phyloP scores from a whole-genome alignment of 2,113 vertebrate species.

The Saguinus imperator region DNA sequence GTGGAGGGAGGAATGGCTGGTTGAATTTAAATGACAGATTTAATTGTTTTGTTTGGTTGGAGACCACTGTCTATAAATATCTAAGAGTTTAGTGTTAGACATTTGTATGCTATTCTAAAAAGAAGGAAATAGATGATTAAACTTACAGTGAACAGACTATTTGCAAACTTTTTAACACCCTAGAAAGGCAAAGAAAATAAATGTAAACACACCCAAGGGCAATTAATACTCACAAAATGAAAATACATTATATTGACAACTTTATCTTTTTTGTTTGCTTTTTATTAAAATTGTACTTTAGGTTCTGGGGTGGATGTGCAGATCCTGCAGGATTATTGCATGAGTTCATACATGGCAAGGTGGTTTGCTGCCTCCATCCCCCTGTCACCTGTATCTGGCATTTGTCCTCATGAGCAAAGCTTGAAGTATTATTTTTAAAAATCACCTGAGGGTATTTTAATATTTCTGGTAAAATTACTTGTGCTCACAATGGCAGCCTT shows the following conservation, averaged over 20 bases:
- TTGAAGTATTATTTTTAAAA: slow-evolving; percentile 29
- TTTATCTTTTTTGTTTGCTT: slow-evolving; percentile 4
- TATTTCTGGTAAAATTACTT: slow-evolving; percentile 19
- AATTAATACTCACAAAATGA: slow-evolving; percentile 4
- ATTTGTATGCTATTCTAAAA: slow-evolving; percentile 7
- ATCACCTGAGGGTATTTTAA: not conserved
- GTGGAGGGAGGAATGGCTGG: not conserved
- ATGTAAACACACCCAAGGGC: not conserved
- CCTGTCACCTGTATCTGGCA: no score
- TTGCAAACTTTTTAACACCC: slow-evolving; percentile 6
- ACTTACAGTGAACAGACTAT: not conserved
- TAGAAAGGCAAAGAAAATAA: not conserved
- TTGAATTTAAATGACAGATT: not conserved
- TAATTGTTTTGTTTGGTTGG: not conserved
- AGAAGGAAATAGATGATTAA: not conserved
- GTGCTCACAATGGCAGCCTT: not conserved
- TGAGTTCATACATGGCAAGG: no score
- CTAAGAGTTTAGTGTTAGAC: not conserved
- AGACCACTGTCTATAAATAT: not conserved
- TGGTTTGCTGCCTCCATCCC: no score
- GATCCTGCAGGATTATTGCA: no score
- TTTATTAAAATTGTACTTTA: not conserved
- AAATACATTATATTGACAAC: not conserved
- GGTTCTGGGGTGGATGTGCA: no score
- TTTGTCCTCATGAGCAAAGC: not conserved